phyloP scores from a whole-genome alignment of 1,140 invertebrate species.

The Dufourea novaeangliae region DNA sequence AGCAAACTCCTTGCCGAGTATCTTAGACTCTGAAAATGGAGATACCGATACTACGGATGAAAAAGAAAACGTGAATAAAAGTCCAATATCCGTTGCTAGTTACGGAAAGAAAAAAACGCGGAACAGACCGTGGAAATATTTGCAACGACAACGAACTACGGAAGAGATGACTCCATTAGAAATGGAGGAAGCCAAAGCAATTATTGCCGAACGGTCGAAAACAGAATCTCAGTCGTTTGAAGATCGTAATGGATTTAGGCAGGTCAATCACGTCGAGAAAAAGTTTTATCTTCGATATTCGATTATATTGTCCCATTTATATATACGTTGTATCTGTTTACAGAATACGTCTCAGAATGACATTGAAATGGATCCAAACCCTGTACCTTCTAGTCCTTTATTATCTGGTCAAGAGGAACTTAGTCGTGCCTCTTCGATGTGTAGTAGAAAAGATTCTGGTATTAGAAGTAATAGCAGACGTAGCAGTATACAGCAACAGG shows the following conservation, averaged over 20 bases:
- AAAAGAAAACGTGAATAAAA: slow-evolving; percentile 82
- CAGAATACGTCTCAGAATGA: slow-evolving; percentile 68
- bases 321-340: slow-evolving; percentile 45
- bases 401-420: slow-evolving; percentile 84
- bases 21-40: slow-evolving; percentile 87
- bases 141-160: slow-evolving; percentile 77
- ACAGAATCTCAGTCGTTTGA: slow-evolving; percentile 47
- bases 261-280: slow-evolving; percentile 53
- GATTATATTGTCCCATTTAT: slow-evolving; percentile 5
- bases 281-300: not conserved
- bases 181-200: slow-evolving; percentile 56
- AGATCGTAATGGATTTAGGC: slow-evolving; percentile 65
- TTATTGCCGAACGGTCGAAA: slow-evolving; percentile 42
- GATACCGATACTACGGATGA: slow-evolving; percentile 83
- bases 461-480: slow-evolving; percentile 91
- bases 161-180: slow-evolving; percentile 78
- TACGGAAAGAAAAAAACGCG: slow-evolving; percentile 75
- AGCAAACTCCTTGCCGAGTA: slow-evolving; percentile 89
- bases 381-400: slow-evolving; percentile 78
- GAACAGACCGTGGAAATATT: slow-evolving; percentile 77
- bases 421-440: slow-evolving; percentile 88
- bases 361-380: slow-evolving; percentile 79
- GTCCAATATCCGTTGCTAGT: slow-evolving; percentile 83
- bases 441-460: slow-evolving; percentile 93
- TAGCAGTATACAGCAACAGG: slow-evolving; percentile 92